phyloP scores from a whole-genome alignment of 2,797 vertebrate genomes.

The Notoglanidium macrostoma region DNA sequence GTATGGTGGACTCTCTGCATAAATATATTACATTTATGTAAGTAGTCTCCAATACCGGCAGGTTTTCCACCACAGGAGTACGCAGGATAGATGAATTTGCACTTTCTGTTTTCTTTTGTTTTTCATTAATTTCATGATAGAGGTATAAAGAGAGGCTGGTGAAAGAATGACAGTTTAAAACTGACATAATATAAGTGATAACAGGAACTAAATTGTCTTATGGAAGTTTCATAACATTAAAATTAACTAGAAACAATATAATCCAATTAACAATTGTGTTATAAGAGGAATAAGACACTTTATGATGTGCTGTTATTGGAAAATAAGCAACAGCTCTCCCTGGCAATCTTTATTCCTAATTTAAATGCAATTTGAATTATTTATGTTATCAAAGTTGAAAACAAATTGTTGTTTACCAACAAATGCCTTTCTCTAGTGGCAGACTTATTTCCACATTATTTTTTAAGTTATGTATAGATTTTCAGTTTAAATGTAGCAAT shows the following conservation, averaged over 20 bases:
- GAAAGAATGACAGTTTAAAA: background rate
- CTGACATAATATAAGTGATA: background rate
- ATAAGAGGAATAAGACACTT: background rate
- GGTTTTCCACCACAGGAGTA: background rate
- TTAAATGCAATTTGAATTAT: background rate
- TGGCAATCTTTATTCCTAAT: background rate
- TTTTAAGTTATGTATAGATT: background rate
- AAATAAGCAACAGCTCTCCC: background rate
- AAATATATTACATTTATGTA: background rate
- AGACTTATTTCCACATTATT: background rate
- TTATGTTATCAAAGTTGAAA: background rate
- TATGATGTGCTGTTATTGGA: background rate
- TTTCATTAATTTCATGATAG: background rate
- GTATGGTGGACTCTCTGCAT: background rate
- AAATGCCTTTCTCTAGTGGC: background rate
- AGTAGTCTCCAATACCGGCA: background rate
- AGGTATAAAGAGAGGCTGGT: background rate
- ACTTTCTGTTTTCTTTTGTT: background rate
- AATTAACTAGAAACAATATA: background rate
- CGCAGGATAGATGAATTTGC: background rate
- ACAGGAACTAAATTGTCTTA: background rate
- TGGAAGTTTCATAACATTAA: background rate
- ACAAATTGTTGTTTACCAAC: background rate
- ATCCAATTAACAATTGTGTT: background rate
- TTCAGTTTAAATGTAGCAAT: background rate